Base-by-base conservation (phyloP, 2,113 vertebrate species). In the Micromys minutus region DNA sequence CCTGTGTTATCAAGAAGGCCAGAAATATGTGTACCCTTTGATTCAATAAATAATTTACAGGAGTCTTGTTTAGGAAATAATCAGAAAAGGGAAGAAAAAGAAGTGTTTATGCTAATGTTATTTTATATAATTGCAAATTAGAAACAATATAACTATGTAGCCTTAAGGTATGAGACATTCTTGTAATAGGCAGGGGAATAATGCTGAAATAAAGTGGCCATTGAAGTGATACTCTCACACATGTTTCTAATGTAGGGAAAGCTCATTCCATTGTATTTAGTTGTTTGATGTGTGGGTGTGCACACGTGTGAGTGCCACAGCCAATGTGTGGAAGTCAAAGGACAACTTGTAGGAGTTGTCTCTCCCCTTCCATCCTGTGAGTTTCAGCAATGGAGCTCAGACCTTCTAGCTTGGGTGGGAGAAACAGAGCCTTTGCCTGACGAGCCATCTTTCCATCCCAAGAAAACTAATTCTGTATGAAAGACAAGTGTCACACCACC, bases 21-120 rank as follows among this genome's bases (percentile, higher is more conserved):
- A 10, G 52, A 85, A 80, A 50, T 11, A 3, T 67, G 69, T 21
- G 57, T 72, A 63, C 24, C 45, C n/a, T 93, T 77, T 93, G 45
- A 71, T 15, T 80, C 63, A 85, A 0, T 50, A 74, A 84, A 0
- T 50, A 63, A 71, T 74, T 90, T 90, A 26, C 34, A 93, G 36
- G 26, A 96, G 17, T 84, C 29, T 87, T 97, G 34, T 52, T 81
- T 67, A 95, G 84, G n/a, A 84, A 89, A 87, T 74, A 42, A 75
- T 65, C 12, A 59, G 21, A 52, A 52, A 26, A 11, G 29, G 59
- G 16, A 45, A 47, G 21, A 47, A 55, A 42, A 74, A 72, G 75
- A 81, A 76, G 19, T 93, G 67, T 90, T 97, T 91, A 89, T 94
- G 83, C 34, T 31, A 83, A 39, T 57, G 26, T 59, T 91, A 57